These are phyloP conservation scores for Elgaria multicarinata DNA, from an alignment of 2,113 vertebrate genomes.

Conservation along the genomic window DNA sequence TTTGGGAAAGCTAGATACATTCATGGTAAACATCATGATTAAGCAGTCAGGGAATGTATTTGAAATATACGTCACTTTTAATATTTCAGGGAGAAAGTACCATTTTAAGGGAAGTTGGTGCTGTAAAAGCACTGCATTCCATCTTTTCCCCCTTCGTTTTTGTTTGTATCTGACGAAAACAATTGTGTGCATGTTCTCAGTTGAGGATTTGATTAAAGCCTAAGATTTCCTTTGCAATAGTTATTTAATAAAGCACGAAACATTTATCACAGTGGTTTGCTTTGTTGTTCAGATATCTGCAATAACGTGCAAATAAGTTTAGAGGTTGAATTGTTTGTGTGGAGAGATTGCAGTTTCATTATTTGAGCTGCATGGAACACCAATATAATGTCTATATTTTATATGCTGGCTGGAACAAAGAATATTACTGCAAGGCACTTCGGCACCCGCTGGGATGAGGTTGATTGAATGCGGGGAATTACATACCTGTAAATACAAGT, in stretches of 20 bases:
- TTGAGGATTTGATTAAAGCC: slow-evolving; percentile 30
- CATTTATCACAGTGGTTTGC: neutral
- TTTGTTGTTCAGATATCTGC: slow-evolving; percentile 1
- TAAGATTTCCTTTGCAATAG: slow-evolving; percentile 8
- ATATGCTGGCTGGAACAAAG: slow-evolving; percentile 3
- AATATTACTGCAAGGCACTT: rapidly evolving
- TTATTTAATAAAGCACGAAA: neutral
- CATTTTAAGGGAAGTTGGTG: neutral
- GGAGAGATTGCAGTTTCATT: neutral
- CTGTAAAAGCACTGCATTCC: slow-evolving; percentile 7
- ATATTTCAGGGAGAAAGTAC: slow-evolving; percentile 38
- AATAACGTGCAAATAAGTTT: neutral
- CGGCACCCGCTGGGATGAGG: neutral
- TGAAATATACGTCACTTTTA: slow-evolving; percentile 45
- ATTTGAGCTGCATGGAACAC: neutral
- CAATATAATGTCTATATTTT: slow-evolving; percentile 11
- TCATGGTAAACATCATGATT: neutral
- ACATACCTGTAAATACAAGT: slow-evolving; percentile 34
- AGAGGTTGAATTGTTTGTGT: neutral
- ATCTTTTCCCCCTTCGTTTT: slow-evolving; percentile 49
- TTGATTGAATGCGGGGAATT: slow-evolving; percentile 44
- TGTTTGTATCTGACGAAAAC: slow-evolving; percentile 30
- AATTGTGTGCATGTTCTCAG: neutral
- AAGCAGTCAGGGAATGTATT: slow-evolving; percentile 33
- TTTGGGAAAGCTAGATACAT: neutral